phyloP scores from a whole-genome alignment of 2,888 invertebrate species.

The Parnassius orleans region DNA sequence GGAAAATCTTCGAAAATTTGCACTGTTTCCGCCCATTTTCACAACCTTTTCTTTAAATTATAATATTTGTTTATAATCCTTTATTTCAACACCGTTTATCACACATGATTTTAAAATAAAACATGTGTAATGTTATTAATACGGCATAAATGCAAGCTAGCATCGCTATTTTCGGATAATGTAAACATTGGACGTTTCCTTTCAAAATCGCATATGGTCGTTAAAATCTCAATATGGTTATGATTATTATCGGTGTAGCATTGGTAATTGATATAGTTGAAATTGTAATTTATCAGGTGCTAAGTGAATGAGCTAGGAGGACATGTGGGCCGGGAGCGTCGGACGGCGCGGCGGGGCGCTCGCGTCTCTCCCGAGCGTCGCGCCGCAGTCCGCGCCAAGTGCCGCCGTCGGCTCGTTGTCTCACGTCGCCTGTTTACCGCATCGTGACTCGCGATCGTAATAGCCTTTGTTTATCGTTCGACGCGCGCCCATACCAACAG shows the following conservation, averaged over 20 bases:
- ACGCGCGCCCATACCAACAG: constrained; percentile 50
- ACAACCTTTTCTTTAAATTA: too few species aligned
- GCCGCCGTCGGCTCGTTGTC: constrained; percentile 60
- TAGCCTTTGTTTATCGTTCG: constrained; percentile 71
- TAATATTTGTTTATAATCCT: background rate
- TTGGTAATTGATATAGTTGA: constrained; percentile 29
- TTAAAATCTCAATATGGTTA: constrained; percentile 13
- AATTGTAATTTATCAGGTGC: constrained; percentile 44
- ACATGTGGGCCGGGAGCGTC: constrained; percentile 37
- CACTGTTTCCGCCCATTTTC: too few species aligned
- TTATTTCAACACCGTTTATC: background rate
- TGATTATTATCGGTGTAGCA: constrained; percentile 29
- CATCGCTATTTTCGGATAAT: constrained; percentile 18
- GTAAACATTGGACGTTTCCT: constrained; percentile 18
- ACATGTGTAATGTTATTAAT: constrained; percentile 18
- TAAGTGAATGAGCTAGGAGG: constrained; percentile 44
- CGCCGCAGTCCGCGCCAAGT: constrained; percentile 51
- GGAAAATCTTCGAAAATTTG: too few species aligned
- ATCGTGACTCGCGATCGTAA: constrained; percentile 48
- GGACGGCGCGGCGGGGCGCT: constrained; percentile 35
- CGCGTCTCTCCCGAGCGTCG: constrained; percentile 35
- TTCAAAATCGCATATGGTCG: constrained; percentile 6
- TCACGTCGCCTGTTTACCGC: constrained; percentile 41
- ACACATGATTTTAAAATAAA: constrained; percentile 10
- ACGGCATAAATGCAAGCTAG: constrained; percentile 7